Evolutionary conservation across 2,888 invertebrate species (phyloP).

Genomic region (Diabrotica balteata): DNA sequence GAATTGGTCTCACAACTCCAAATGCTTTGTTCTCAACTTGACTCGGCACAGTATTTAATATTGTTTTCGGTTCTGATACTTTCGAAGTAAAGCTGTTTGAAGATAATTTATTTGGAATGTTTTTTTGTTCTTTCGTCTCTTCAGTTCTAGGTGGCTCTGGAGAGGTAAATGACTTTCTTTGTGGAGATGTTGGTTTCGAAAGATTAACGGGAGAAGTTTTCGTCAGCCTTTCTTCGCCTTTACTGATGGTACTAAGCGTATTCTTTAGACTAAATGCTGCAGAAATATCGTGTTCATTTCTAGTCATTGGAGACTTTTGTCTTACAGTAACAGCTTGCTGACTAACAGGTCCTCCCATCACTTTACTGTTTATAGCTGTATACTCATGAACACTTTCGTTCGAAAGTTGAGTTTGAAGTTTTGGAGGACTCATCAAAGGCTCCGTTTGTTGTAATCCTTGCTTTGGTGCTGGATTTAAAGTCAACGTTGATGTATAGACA

Average conservation of each 20-base stretch:
- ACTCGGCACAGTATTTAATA: not conserved
- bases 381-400: constrained; percentile 61
- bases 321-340: constrained; percentile 74
- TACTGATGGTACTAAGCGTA: constrained; percentile 64
- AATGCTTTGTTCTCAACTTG: constrained; percentile 37
- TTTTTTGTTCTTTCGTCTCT: not conserved
- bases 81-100: constrained; percentile 11
- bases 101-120: constrained; percentile 4
- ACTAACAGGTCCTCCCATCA: constrained; percentile 78
- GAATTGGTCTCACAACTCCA: constrained; percentile 47
- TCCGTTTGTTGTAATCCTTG: constrained; percentile 32
- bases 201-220: constrained; percentile 26
- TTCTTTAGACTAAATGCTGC: constrained; percentile 64
- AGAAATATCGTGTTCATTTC: constrained; percentile 65
- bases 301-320: constrained; percentile 64
- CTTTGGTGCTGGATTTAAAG: constrained; percentile 35
- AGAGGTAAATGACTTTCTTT: not conserved
- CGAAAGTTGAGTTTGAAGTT: constrained; percentile 51
- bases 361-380: constrained; percentile 70
- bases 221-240: constrained; percentile 22
- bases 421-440: constrained; percentile 40
- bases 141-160: not conserved
- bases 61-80: constrained; percentile 7
- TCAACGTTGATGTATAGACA: constrained; percentile 45
- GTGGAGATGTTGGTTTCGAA: not conserved